Evolutionary conservation across 2,888 invertebrate species (phyloP), one percentile per base, ranked within the genome.

Genomic region (Geophilus truncorum): DNA sequence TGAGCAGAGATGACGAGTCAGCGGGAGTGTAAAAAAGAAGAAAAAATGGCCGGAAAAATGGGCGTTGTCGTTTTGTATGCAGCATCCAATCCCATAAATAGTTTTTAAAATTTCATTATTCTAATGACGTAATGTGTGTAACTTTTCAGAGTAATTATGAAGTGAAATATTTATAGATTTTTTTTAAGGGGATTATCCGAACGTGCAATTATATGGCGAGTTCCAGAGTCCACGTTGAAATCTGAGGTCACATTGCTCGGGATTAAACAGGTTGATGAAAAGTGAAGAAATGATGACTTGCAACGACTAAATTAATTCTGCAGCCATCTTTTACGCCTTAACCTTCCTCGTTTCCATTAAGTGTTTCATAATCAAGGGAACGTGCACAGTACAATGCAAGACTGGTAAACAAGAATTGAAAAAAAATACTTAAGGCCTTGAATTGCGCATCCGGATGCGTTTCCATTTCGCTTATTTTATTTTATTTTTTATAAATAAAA

Each of bases 81-180:
- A 70, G 70, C 70, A 70, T 70, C 70, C 70, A 70, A 70, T 70
- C 28, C 70, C 70, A 70, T 70, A 70, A 70, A 70, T 70, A 70
- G 70, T 70, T 70, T 70, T 70, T 28, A 70, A 70, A 70, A 70
- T 70, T 70, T 70, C 70, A 70, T 70, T n/a, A 25, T 70, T 45
- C 3, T 45, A n/a, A 45, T 45, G 12, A 28, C 28, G 28, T 70
- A 28, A 70, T 70, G n/a, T 9, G 10, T 28, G 28, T 10, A 25
- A 15, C 1, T 70, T 70, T 18, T n/a, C 15, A 7, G 45, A 45
- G 28, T 70, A 10, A 70, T 70, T 25, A 70, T 28, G 28, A n/a
- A 18, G 25, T 70, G 12, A 70, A 70, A 70, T 70, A 25, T 70
- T 70, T 70, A 70, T 25, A 7, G n/a, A 23, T n/a, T n/a, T 62